Base-by-base conservation (phyloP, 2,113 vertebrate species). In the Atlantisia rogersi region DNA sequence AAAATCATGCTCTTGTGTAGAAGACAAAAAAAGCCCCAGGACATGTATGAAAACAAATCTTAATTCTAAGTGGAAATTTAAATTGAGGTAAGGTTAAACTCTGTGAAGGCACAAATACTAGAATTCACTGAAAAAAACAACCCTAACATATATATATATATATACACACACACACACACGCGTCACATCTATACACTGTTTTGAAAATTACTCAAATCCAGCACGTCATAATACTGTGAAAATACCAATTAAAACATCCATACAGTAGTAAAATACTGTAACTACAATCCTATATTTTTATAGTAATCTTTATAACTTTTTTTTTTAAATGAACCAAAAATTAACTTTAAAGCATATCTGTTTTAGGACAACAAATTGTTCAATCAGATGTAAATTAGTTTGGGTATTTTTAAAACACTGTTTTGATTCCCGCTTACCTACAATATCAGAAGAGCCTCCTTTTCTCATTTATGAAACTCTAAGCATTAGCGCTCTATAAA, bases 141-240 rank as follows among this genome's bases (percentile, higher is more conserved):
- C 6, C 14, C 39, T 52, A 76, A 24, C 12, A 10, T 46, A 14
- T 44, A 18, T 44, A 18, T 44, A 44, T 44, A 79, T 14, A 29
- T 35, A n/a, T 26, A 17, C 11, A 17, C 15, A 28, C 7, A 28
- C 9, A 15, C 19, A 52, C 1, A 56, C 29, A 56, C 29, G 0
- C 32, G 17, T 18, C n/a, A 60, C 0, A 0, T 9, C 29, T 5
- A 19, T 21, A 39, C 6, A 15, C 21, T 60, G 8, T n/a, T 76
- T 42, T 75, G 39, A 82, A 91, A 53, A 48, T 46, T 1, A 68
- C 35, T 75, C 69, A 71, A 75, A 73, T 29, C 12, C 60, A 82
- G 32, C 15, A 84, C 17, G 20, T 64, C 29, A 5, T 20, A 74
- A 52, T 37, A 88, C 48, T 73, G 37, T 53, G 31, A 77, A 84